Base-by-base conservation (phyloP, 2,888 invertebrate species). In the Amaurobius ferox region DNA sequence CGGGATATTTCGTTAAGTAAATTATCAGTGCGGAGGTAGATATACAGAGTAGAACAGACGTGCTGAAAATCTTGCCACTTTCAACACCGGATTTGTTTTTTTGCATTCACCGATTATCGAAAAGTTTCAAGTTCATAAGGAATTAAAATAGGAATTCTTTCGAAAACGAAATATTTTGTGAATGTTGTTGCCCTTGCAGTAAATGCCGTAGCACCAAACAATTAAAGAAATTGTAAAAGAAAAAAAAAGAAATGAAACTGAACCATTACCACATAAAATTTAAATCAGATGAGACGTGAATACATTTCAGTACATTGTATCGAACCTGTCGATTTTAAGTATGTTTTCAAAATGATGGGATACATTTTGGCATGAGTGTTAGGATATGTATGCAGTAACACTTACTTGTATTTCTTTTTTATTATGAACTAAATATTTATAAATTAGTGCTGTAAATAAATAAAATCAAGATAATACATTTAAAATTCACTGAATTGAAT, bases 261-360 rank as follows among this genome's bases (percentile, higher is more conserved):
- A 23, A 55, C 55, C 55, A 23, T 55, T 23, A 55, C 55, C 55
- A 44, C 2, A 44, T 7, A 35, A 35, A 35, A 35, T n/a, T n/a
- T n/a, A n/a, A n/a, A 35, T 44, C 44, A 16, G 16, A 44, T 16
- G 16, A 55, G 23, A 55, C 19, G 23, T 55, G 23, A 23, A 55
- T 55, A 23, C 11, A 55, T 55, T 55, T 55, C 23, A 55, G 13
- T 68, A 61, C 32, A 77, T 68, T 61, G 26, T 44, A 83, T 83
- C 83, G 83, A 77, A 83, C 83, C 83, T 64, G 83, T 83, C 83
- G 83, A 83, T 72, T 68, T 68, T 28, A 73, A 73, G n/a, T 23
- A 23, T n/a, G 44, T 16, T 11, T 44, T 44, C 16, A 9, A 44
- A 35, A 35, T 35, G 35, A 35, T 35, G 23, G 19, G 55, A 23